A percentile compares a stretch with the other conserved stretches of the same genome.
Conservation (phyloP, 2,797 vertebrate species). For the Syngnathus acus region DNA sequence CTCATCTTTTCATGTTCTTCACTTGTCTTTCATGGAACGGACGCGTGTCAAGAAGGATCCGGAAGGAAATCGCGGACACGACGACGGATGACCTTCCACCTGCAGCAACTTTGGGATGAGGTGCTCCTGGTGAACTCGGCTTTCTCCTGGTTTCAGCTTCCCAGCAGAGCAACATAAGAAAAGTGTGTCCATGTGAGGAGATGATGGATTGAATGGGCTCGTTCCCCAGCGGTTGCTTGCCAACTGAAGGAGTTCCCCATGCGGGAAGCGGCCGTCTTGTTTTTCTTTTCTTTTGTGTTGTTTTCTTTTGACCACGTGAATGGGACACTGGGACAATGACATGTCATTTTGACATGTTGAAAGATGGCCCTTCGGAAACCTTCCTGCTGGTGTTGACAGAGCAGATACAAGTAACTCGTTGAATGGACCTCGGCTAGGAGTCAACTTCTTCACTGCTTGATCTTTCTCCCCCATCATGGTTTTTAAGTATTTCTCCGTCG, state of each 20-base stretch:
- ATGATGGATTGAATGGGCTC: neutral
- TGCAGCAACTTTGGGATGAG: slow-evolving; percentile 1
- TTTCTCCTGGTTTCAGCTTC: neutral
- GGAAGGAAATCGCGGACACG: slow-evolving; percentile 35
- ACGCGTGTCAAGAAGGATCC: slow-evolving; percentile 13
- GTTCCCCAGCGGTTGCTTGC: neutral
- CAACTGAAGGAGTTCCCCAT: neutral
- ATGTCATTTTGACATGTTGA: neutral
- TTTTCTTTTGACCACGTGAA: neutral
- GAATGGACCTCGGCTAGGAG: slow-evolving; percentile 13
- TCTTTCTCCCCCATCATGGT: neutral
- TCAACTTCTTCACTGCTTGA: neutral
- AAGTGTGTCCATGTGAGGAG: neutral
- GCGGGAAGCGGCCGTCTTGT: slow-evolving; percentile 4
- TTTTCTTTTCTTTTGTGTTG: neutral
- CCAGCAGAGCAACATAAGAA: neutral
- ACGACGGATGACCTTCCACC: slow-evolving; percentile 5
- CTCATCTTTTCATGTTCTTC: slow-evolving; percentile 7
- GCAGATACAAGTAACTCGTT: slow-evolving; percentile 25
- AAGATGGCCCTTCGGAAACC: neutral
- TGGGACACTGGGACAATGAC: neutral
- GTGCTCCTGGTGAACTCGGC: neutral
- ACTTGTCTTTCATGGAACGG: slow-evolving; percentile 27
- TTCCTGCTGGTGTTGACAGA: slow-evolving; percentile 32
- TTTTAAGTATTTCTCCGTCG: slow-evolving; percentile 4